Percentiles rank a stretch among this genome's conserved stretches.
Conservation (phyloP, 1,140 invertebrate species). For the Drosophila tsacasi region DNA sequence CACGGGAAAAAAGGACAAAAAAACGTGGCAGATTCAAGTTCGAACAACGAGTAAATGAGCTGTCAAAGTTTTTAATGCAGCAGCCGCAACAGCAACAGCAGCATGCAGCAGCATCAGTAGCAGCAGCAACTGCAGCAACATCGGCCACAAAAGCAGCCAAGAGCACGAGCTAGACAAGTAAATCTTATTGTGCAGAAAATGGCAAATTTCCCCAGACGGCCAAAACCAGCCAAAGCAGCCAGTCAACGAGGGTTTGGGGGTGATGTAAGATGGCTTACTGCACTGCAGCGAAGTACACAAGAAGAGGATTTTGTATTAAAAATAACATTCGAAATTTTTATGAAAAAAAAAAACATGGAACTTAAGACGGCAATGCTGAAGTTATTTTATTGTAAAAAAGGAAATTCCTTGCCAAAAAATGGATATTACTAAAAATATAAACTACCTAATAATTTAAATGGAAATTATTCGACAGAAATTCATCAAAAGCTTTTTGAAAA, state of each 20-base stretch:
- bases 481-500: too few species aligned
- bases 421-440: background rate
- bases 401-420: too few species aligned
- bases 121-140: conserved; percentile 34
- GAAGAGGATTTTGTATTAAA: background rate
- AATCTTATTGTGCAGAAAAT: conserved; percentile 84
- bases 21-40: conserved; percentile 57
- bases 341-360: too few species aligned
- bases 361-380: background rate
- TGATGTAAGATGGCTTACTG: conserved; percentile 44
- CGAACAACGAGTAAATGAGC: conserved; percentile 83
- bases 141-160: conserved; percentile 72
- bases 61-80: conserved; percentile 84
- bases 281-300: conserved; percentile 39
- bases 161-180: conserved; percentile 82
- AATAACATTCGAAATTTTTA: background rate
- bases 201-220: conserved; percentile 82
- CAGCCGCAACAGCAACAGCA: conserved; percentile 42
- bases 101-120: conserved; percentile 22
- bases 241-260: conserved; percentile 28
- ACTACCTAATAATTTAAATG: background rate
- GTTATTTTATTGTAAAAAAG: too few species aligned
- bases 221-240: conserved; percentile 63
- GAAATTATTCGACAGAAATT: too few species aligned
- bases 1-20: conserved; percentile 1